A percentile compares a stretch with the other conserved stretches of the same genome.
phyloP scores from a whole-genome alignment of 2,888 invertebrate genomes.

The Leucania comma region DNA sequence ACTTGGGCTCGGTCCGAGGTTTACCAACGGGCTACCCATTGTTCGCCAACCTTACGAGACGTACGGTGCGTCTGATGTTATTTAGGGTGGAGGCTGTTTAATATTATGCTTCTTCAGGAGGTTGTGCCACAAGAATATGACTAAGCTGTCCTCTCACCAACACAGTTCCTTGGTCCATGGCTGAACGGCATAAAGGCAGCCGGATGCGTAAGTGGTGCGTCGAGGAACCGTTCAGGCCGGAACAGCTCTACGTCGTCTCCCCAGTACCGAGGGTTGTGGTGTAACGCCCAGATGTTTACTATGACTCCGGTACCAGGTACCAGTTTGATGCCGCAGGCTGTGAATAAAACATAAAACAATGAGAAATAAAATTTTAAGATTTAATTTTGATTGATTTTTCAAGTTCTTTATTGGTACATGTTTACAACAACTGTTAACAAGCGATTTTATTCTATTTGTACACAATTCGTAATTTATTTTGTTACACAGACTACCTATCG shows the following conservation, averaged over 20 bases:
- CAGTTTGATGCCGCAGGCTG: slow-evolving; percentile 20
- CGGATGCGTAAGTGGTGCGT: slow-evolving; percentile 61
- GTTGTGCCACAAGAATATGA: neutral
- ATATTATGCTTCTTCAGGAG: neutral
- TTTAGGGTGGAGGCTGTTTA: neutral
- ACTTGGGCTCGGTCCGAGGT: no score
- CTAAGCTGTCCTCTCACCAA: slow-evolving; percentile 4
- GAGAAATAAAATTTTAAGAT: no score
- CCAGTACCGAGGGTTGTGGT: slow-evolving; percentile 74
- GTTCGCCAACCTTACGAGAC: no score
- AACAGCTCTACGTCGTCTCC: slow-evolving; percentile 71
- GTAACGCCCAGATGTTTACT: slow-evolving; percentile 72
- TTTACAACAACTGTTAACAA: no score
- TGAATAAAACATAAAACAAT: neutral
- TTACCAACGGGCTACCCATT: no score
- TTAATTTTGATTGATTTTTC: no score
- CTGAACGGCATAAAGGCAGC: slow-evolving; percentile 71
- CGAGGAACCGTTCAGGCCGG: slow-evolving; percentile 71
- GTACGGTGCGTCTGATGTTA: no score
- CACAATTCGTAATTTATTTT: no score
- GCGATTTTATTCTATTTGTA: no score
- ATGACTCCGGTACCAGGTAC: slow-evolving; percentile 18
- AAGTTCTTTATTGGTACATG: no score
- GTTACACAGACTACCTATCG: no score
- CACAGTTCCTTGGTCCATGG: slow-evolving; percentile 64